Percentiles rank a stretch among this genome's conserved stretches.
Conservation (phyloP, 2,888 invertebrate species). For the Mythimna pallens region DNA sequence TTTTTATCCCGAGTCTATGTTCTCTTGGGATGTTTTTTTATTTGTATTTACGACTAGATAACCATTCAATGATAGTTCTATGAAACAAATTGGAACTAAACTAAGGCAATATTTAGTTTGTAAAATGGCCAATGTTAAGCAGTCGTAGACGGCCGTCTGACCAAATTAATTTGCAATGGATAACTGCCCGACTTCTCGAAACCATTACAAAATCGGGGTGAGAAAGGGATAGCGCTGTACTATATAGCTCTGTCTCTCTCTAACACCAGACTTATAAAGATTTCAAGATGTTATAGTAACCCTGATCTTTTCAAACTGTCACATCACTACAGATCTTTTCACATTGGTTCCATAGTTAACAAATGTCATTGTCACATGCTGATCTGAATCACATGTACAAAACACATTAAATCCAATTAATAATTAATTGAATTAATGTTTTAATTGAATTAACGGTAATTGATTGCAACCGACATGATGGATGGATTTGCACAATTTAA, state of each 20-base stretch:
- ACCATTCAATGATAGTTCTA: neutral
- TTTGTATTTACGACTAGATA: too few relatives aligned
- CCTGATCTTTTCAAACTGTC: neutral
- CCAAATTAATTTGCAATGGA: neutral
- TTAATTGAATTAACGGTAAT: slow-evolving; percentile 41
- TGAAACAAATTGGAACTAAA: neutral
- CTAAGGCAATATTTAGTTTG: neutral
- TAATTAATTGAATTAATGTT: slow-evolving; percentile 25
- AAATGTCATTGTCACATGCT: slow-evolving; percentile 13
- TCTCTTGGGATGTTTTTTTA: too few relatives aligned
- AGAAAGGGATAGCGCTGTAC: neutral
- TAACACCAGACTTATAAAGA: neutral
- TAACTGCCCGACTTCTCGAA: neutral
- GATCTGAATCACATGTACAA: slow-evolving; percentile 35
- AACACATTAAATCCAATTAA: slow-evolving; percentile 43
- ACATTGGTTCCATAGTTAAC: slow-evolving; percentile 3
- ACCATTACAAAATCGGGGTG: neutral
- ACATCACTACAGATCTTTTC: neutral
- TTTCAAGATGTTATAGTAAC: neutral
- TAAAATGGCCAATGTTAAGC: neutral
- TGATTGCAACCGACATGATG: slow-evolving; percentile 38
- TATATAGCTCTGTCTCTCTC: neutral
- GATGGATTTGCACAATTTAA: slow-evolving; percentile 52
- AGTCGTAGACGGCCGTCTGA: neutral
- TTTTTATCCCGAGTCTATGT: too few relatives aligned